Percentiles rank a stretch among this genome's conserved stretches.
Evolutionary conservation across 2,888 invertebrate genomes (phyloP).

Genomic region (Acleris sparsana): DNA sequence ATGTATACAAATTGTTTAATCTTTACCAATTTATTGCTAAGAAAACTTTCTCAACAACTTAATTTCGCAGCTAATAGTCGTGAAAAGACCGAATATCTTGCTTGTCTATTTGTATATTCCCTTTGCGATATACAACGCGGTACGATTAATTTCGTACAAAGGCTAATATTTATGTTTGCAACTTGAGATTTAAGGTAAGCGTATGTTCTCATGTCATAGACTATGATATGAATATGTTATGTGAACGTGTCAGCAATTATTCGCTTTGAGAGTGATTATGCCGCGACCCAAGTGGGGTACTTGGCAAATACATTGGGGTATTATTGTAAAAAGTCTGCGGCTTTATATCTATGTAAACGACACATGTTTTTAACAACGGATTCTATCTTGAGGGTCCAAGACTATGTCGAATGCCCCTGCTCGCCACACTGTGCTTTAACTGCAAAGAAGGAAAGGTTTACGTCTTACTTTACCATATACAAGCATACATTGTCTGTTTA

Average conservation of each 20-base stretch:
- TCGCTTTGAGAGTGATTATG: neutral
- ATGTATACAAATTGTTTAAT: too few species aligned
- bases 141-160: neutral
- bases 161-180: neutral
- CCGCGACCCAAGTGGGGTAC: neutral
- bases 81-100: too few species aligned
- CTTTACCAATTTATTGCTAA: too few species aligned
- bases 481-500: conserved; percentile 22
- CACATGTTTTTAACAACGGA: too few species aligned
- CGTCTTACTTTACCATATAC: conserved; percentile 33
- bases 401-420: neutral
- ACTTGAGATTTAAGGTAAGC: conserved; percentile 2
- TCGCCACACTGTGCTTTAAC: conserved; percentile 32
- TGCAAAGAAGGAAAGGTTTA: conserved; percentile 25
- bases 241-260: neutral
- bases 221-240: neutral
- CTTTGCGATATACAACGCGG: too few species aligned
- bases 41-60: too few species aligned
- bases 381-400: neutral
- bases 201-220: neutral
- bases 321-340: neutral
- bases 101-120: too few species aligned
- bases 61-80: too few species aligned
- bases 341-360: neutral
- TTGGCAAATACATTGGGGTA: neutral